phyloP scores from a whole-genome alignment of 1,140 invertebrate genomes.

The Macrostomum lignano region DNA sequence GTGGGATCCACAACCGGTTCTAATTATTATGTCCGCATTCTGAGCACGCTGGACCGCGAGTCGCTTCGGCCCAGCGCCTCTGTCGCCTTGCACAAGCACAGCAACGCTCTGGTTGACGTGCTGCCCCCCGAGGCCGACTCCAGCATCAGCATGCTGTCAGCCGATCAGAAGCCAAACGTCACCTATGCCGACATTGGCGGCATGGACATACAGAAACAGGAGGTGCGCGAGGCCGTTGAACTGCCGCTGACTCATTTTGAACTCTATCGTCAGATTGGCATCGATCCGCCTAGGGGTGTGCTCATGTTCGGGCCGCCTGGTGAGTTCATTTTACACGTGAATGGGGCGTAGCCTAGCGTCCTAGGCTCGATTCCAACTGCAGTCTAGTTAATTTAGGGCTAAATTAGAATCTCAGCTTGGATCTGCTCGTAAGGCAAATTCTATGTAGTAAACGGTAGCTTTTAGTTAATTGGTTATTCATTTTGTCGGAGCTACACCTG shows the following conservation, averaged over 20 bases:
- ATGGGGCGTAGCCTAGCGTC: too few species aligned
- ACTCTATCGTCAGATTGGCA: slow-evolving; percentile 85
- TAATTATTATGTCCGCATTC: slow-evolving; percentile 86
- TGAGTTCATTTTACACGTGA: slow-evolving; percentile 18
- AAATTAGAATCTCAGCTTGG: too few species aligned
- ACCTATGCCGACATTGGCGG: slow-evolving; percentile 89
- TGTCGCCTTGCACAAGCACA: slow-evolving; percentile 84
- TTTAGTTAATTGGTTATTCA: too few species aligned
- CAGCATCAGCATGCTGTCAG: slow-evolving; percentile 73
- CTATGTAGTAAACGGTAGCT: too few species aligned
- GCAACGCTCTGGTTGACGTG: slow-evolving; percentile 84
- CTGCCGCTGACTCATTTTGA: slow-evolving; percentile 89
- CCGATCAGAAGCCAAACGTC: slow-evolving; percentile 88
- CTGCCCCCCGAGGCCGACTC: slow-evolving; percentile 88
- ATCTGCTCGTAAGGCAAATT: too few species aligned
- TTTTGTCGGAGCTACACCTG: too few species aligned
- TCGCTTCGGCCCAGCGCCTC: slow-evolving; percentile 72
- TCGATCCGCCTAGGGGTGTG: slow-evolving; percentile 65
- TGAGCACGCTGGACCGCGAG: slow-evolving; percentile 74
- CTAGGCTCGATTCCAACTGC: too few species aligned
- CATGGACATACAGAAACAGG: slow-evolving; percentile 97
- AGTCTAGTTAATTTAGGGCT: too few species aligned
- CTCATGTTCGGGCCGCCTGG: slow-evolving; percentile 85
- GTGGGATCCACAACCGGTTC: slow-evolving; percentile 55
- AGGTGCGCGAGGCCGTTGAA: slow-evolving; percentile 92